A percentile compares a stretch with the other conserved stretches of the same genome.
phyloP scores from a whole-genome alignment of 2,113 vertebrate species.

The Capricornis sumatraensis region DNA sequence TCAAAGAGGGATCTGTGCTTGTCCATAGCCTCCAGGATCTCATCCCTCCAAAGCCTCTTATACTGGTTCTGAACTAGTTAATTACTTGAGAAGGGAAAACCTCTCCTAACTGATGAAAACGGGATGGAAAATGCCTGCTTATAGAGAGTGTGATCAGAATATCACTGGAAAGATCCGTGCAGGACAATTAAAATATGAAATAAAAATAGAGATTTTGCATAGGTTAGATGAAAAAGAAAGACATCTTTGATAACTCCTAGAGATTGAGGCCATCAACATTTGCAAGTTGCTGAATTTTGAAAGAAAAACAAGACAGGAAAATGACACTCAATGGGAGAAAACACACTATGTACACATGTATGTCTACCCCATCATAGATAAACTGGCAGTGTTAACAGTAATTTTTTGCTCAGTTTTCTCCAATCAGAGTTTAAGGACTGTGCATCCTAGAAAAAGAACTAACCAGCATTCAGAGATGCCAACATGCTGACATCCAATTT shows the following conservation, averaged over 20 bases:
- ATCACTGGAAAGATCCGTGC: neutral
- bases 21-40: neutral
- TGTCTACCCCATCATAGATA: neutral
- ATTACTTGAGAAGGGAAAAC: neutral
- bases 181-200: neutral
- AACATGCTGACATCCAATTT: neutral
- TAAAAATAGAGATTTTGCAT: neutral
- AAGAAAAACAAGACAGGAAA: neutral
- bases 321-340: neutral
- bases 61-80: neutral
- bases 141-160: neutral
- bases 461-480: neutral
- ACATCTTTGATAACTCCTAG: neutral
- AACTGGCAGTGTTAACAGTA: neutral
- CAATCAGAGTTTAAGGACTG: neutral
- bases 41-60: neutral
- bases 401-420: neutral
- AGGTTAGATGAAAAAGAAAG: neutral
- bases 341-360: neutral
- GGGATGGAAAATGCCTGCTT: neutral
- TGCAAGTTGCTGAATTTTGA: neutral
- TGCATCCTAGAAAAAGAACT: neutral
- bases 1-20: neutral
- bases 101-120: neutral
- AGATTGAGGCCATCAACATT: neutral